Percentiles rank a stretch among this genome's conserved stretches.
These are phyloP conservation scores for Lucifuga dentata DNA, from an alignment of 2,113 vertebrate genomes.

Conservation along the genomic window DNA sequence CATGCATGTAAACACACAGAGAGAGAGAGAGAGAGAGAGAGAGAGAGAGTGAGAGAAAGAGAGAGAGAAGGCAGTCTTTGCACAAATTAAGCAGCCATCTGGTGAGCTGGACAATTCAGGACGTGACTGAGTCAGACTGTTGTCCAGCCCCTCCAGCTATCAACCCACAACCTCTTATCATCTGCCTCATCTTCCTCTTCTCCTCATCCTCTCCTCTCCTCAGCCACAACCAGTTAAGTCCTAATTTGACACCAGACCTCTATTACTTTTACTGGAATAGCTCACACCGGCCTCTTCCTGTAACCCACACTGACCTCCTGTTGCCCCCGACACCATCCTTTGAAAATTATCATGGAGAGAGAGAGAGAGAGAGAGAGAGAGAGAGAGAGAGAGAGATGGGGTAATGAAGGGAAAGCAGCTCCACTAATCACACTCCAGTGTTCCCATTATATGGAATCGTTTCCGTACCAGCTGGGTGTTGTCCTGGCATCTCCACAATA, in stretches of 20 bases:
- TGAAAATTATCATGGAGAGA: slow-evolving; percentile 31
- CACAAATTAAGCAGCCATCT: slow-evolving; percentile 64
- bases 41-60: too few relatives aligned
- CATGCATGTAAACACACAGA: too few relatives aligned
- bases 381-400: slow-evolving; percentile 41
- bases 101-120: slow-evolving; percentile 39
- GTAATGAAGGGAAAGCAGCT: slow-evolving; percentile 25
- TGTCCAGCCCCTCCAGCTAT: slow-evolving; percentile 41
- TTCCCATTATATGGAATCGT: slow-evolving; percentile 54
- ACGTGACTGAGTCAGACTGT: slow-evolving; percentile 34
- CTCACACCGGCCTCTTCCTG: neutral
- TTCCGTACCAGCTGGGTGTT: slow-evolving; percentile 32
- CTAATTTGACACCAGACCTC: neutral
- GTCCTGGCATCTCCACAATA: slow-evolving; percentile 31
- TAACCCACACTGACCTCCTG: neutral
- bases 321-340: slow-evolving; percentile 2
- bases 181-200: neutral
- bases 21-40: too few relatives aligned
- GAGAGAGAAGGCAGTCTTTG: slow-evolving; percentile 15
- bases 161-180: slow-evolving; percentile 21
- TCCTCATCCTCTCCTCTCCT: neutral
- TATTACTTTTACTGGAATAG: slow-evolving; percentile 3
- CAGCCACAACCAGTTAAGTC: neutral
- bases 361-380: slow-evolving; percentile 24
- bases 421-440: slow-evolving; percentile 44